Evolutionary conservation across 2,797 vertebrate genomes (phyloP).

Genomic region (Varecia variegata): DNA sequence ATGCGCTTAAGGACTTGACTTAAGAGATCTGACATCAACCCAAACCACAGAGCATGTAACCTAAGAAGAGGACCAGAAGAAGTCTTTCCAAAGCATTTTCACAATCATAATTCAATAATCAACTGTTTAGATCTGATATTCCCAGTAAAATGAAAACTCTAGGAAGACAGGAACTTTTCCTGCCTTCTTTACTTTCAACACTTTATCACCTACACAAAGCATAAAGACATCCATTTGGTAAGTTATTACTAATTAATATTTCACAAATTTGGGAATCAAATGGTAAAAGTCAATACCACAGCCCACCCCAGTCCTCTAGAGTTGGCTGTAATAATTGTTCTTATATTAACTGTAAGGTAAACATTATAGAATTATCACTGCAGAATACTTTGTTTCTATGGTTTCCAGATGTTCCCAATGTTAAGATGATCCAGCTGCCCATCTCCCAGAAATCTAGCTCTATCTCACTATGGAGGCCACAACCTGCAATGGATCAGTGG

Average conservation of each 20-base stretch:
- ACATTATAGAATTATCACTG: neutral
- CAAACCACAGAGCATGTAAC: neutral
- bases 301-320: neutral
- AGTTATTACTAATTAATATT: neutral
- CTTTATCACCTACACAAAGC: neutral
- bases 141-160: neutral
- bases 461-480: constrained; percentile 23
- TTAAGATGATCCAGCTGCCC: neutral
- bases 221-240: neutral
- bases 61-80: neutral
- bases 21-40: neutral
- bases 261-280: neutral
- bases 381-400: neutral
- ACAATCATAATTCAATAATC: neutral
- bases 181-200: neutral
- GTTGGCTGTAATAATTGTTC: neutral
- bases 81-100: neutral
- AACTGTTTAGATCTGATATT: neutral
- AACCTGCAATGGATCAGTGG: constrained; percentile 58
- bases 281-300: neutral
- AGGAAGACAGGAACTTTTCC: neutral
- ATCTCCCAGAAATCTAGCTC: neutral
- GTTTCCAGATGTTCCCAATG: constrained; percentile 7
- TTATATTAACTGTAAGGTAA: neutral
- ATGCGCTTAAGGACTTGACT: neutral